Percentiles rank a stretch among this genome's conserved stretches.
phyloP scores from a whole-genome alignment of 2,888 invertebrate species.

The Cyclophora albipunctata region DNA sequence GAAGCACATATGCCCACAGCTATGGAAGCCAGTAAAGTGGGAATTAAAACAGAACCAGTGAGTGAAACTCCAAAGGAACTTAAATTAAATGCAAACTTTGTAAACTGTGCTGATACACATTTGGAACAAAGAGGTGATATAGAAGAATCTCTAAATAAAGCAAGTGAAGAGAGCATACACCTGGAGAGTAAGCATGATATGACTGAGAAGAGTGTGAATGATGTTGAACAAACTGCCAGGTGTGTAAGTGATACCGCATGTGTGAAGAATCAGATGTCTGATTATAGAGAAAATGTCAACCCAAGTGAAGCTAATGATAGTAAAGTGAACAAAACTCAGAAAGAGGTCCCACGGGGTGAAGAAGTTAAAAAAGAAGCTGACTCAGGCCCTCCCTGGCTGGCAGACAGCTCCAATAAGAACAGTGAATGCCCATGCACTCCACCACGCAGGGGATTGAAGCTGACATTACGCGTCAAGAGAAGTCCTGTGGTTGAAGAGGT shows the following conservation, averaged over 20 bases:
- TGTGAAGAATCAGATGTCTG: constrained; percentile 64
- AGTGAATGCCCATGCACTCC: constrained; percentile 74
- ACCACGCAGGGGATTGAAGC: constrained; percentile 79
- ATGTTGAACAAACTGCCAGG: constrained; percentile 45
- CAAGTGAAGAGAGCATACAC: constrained; percentile 31
- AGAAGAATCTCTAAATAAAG: constrained; percentile 57
- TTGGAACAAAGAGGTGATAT: constrained; percentile 41
- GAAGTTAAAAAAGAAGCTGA: constrained; percentile 59
- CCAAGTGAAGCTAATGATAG: constrained; percentile 63
- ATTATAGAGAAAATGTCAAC: constrained; percentile 71
- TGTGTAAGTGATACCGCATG: constrained; percentile 51
- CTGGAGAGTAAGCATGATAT: constrained; percentile 29
- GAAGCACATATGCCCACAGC: constrained; percentile 43
- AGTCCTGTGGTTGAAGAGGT: constrained; percentile 90
- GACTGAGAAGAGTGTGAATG: constrained; percentile 31
- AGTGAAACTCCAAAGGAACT: constrained; percentile 29
- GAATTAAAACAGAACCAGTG: constrained; percentile 39
- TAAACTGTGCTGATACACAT: constrained; percentile 33
- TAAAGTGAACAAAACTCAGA: constrained; percentile 55
- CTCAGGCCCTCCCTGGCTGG: constrained; percentile 58
- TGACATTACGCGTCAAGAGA: constrained; percentile 90
- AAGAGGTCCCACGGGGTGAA: constrained; percentile 47
- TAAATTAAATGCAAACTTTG: constrained; percentile 27
- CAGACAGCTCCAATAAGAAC: constrained; percentile 62
- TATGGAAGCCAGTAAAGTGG: constrained; percentile 36